phyloP scores from a whole-genome alignment of 1,140 invertebrate species.

The Gonioctena quinquepunctata region DNA sequence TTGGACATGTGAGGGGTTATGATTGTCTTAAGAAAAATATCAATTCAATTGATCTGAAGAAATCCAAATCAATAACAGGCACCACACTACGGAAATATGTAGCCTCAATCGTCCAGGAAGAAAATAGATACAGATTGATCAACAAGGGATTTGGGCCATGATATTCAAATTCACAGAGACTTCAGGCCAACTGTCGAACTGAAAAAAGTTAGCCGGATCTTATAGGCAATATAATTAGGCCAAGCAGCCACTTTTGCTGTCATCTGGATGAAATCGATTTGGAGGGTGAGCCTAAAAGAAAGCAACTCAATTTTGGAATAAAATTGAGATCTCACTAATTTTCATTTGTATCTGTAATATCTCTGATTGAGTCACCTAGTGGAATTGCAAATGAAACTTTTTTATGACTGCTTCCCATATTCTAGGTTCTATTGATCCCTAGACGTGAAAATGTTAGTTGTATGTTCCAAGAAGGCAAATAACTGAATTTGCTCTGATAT shows the following conservation, averaged over 20 bases:
- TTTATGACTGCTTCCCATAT: too few species aligned
- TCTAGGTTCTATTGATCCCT: too few species aligned
- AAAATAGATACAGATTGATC: neutral
- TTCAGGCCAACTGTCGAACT: neutral
- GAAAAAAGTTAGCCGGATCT: neutral
- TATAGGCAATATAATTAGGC: neutral
- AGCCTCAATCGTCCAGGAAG: neutral
- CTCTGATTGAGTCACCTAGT: too few species aligned
- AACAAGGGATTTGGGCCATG: neutral
- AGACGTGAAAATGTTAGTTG: too few species aligned
- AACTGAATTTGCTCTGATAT: too few species aligned
- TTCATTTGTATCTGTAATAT: too few species aligned
- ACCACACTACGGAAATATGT: neutral
- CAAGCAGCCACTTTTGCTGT: neutral
- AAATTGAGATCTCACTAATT: too few species aligned
- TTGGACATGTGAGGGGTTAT: neutral
- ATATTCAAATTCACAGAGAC: conserved; percentile 1
- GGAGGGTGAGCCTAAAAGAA: neutral
- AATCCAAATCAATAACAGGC: neutral
- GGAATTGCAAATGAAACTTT: too few species aligned
- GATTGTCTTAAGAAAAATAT: neutral
- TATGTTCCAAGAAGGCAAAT: too few species aligned
- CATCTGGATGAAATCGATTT: neutral
- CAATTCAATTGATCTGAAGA: neutral
- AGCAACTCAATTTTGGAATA: too few species aligned